A percentile compares a stretch with the other conserved stretches of the same genome.
These are phyloP conservation scores for Platycercus adscitus DNA, from an alignment of 2,113 vertebrate species.

Conservation along the genomic window DNA sequence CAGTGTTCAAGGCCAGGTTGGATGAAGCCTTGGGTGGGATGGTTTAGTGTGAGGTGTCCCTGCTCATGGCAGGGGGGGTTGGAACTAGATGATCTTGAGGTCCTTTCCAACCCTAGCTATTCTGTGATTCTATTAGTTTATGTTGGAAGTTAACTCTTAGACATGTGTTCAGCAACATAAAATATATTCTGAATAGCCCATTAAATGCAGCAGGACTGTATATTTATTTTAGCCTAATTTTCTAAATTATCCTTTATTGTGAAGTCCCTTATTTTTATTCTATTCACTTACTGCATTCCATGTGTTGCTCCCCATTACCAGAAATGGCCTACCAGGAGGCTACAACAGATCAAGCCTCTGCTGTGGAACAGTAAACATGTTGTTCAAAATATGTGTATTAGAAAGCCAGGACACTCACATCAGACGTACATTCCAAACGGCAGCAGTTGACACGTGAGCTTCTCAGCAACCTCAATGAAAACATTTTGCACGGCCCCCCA, in stretches of 20 bases:
- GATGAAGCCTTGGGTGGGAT: too few relatives aligned
- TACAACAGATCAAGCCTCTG: neutral
- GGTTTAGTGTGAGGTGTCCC: too few relatives aligned
- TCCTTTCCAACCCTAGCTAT: too few relatives aligned
- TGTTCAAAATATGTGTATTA: neutral
- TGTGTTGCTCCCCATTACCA: accelerated
- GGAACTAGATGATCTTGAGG: too few relatives aligned
- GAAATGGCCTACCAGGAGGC: accelerated
- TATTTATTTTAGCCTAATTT: neutral
- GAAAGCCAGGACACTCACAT: accelerated
- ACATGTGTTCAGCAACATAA: accelerated
- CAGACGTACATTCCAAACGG: accelerated
- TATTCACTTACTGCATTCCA: neutral
- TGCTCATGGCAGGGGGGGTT: too few relatives aligned
- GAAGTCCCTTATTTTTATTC: neutral
- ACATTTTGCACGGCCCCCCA: accelerated
- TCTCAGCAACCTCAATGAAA: too few relatives aligned
- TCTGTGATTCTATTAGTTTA: too few relatives aligned
- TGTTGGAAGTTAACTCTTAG: neutral
- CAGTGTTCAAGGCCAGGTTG: too few relatives aligned
- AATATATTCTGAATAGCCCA: accelerated
- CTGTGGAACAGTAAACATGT: accelerated
- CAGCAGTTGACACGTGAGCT: accelerated
- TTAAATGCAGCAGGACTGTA: accelerated
- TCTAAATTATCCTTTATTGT: neutral